Percentiles rank a stretch among this genome's conserved stretches.
These are phyloP conservation scores for Gymnosoma rotundatum DNA, from an alignment of 2,888 invertebrate species.

Conservation along the genomic window DNA sequence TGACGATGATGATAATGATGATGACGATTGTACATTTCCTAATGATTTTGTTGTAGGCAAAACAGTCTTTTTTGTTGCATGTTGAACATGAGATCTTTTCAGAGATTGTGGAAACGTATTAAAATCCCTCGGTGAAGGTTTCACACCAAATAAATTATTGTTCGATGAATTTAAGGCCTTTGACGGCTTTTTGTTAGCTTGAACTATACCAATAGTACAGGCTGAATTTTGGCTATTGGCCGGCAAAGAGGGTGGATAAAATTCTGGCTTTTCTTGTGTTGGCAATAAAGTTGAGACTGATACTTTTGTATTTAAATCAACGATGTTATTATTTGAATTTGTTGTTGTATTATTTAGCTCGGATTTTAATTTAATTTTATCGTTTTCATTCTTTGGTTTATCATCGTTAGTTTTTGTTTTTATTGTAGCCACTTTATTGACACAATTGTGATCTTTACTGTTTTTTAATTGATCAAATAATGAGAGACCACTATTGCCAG, in stretches of 20 bases:
- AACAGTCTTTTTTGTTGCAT: constrained; percentile 60
- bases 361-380: constrained; percentile 26
- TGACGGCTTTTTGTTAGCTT: constrained; percentile 45
- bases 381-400: constrained; percentile 30
- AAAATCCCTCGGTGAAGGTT: constrained; percentile 43
- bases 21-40: constrained; percentile 43
- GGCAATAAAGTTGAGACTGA: constrained; percentile 8
- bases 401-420: constrained; percentile 45
- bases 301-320: constrained; percentile 9
- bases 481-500: constrained; percentile 74
- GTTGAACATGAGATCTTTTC: constrained; percentile 65
- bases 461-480: constrained; percentile 80
- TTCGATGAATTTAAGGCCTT: not conserved
- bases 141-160: constrained; percentile 40
- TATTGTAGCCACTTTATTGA: constrained; percentile 58
- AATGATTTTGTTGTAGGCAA: constrained; percentile 55
- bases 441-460: constrained; percentile 77
- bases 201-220: constrained; percentile 27
- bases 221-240: constrained; percentile 23
- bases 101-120: constrained; percentile 42
- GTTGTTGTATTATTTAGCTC: constrained; percentile 32
- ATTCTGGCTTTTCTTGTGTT: constrained; percentile 49
- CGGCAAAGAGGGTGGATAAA: constrained; percentile 53
- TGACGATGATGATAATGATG: constrained; percentile 24
- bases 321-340: not conserved